Conservation (phyloP, 2,797 vertebrate genomes). For the Microtus californicus region DNA sequence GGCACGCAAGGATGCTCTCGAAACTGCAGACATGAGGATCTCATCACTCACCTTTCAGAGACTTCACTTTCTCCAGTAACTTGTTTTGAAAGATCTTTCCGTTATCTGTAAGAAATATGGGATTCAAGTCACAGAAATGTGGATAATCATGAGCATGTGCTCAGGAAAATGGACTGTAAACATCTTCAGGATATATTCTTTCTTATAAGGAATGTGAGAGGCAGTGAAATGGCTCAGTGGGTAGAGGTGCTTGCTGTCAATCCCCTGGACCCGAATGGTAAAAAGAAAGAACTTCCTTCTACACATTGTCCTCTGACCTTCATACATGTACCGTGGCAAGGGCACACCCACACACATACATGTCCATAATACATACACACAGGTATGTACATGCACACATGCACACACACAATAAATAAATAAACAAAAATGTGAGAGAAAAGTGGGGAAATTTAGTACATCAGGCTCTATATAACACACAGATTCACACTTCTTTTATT, state of each 20-base stretch:
- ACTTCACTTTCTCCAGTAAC: slow-evolving; percentile 6
- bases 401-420: background rate
- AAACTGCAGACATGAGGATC: background rate
- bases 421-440: background rate
- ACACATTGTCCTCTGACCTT: background rate
- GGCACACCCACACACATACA: background rate
- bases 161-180: background rate
- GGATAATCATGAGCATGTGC: background rate
- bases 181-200: background rate
- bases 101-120: slow-evolving; percentile 45
- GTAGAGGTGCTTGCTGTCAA: background rate
- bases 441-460: background rate
- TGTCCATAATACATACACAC: background rate
- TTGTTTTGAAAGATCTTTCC: slow-evolving; percentile 42
- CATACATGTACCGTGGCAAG: background rate
- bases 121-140: slow-evolving; percentile 12
- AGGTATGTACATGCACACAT: background rate
- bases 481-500: background rate
- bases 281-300: background rate
- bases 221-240: background rate
- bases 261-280: background rate
- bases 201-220: background rate
- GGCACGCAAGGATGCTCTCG: background rate
- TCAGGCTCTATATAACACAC: background rate
- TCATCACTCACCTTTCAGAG: slow-evolving; percentile 55